Base-by-base conservation (phyloP, 2,113 vertebrate species). In the Fregata magnificens region DNA sequence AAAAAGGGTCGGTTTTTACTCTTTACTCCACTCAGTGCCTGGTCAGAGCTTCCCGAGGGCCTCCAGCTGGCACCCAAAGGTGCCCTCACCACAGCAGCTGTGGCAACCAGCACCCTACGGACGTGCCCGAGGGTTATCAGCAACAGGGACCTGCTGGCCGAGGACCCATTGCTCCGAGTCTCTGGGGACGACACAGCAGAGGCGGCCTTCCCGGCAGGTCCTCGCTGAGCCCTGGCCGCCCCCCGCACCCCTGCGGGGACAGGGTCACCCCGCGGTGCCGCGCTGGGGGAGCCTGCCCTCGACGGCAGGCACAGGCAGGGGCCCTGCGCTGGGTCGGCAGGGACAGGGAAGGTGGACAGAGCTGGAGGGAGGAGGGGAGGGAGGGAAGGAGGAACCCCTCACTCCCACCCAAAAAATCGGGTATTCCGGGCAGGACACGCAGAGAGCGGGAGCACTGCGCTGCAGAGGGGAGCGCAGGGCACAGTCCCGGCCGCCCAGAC, bases 81-180 rank as follows among this genome's bases (percentile, higher is more conserved):
- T 18, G 49, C 77, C 25, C n/a, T 38, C 29, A 20, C 49, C 31
- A 26, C 0, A 3, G n/a, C 25, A 21, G 20, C 25, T 16, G 28
- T 2, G 8, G 29, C 55, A 45, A 31, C 22, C 82, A 61, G 70
- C 15, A 25, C 19, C 19, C 79, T 6, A 2, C 0, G 40, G 34
- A 31, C 3, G 0, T 14, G 26, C 16, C 79, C 1, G 1, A 63
- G 56, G 69, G 42, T 21, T 7, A 20, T 3, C 79, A 70, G 59
- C 58, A 45, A 47, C 42, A 31, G 5, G 7, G 62, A 76, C 34
- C 42, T 3, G 10, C 77, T 28, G 63, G 58, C 21, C 72, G 28
- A 34, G 65, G 53, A 49, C 74, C 50, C 29, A 0, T 0, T n/a
- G 32, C 78, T 55, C 25, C 0, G 7, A 4, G 44, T 6, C 44